Evolutionary conservation across 2,797 vertebrate species (phyloP), one percentile per base, ranked within the genome.

Genomic region (Botia kubotai): DNA sequence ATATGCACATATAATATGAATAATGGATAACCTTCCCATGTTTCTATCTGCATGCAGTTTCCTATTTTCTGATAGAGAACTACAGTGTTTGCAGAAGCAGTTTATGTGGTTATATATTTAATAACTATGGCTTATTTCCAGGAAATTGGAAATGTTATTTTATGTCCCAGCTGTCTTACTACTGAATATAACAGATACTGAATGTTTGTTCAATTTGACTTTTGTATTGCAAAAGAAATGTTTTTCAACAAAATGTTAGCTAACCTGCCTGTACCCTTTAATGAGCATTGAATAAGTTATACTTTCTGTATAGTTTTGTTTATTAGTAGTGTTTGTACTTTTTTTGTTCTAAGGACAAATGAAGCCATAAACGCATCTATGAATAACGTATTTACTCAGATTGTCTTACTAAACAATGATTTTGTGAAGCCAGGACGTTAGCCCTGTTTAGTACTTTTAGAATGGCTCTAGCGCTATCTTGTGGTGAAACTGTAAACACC

Each of bases 1-100:
- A 53, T 60, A 52, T 17, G 46, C 50, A 46, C 60, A 65, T 73
- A 53, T 60, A 68, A 39, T 57, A 77, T 63, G 52, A 70, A 82
- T 58, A 72, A 72, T 80, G 78, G 10, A 58, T 80, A 69, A 43
- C 7, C n/a, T 65, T 72, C 0, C 29, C 19, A 62, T 72, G 36
- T 53, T 53, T n/a, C n/a, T 39, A 21, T 65, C 39, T n/a, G 26
- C 50, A 48, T 1, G 3, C 23, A 55, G 23, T 55, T 19, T 79
- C 39, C 17, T 14, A 53, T 65, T 36, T 3, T 6, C 55, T 16
- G 62, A 3, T n/a, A 36, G 11, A 33, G 2, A 69, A 69, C 21
- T 19, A 19, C 10, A 50, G 14, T n/a, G 7, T 36, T 6, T 8
- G 17, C 36, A 65, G 6, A 65, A 1, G 57, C 1, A 13, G 11